Percentiles rank a stretch among this genome's conserved stretches.
phyloP scores from a whole-genome alignment of 2,888 invertebrate species.

The Drosophila infuscata region DNA sequence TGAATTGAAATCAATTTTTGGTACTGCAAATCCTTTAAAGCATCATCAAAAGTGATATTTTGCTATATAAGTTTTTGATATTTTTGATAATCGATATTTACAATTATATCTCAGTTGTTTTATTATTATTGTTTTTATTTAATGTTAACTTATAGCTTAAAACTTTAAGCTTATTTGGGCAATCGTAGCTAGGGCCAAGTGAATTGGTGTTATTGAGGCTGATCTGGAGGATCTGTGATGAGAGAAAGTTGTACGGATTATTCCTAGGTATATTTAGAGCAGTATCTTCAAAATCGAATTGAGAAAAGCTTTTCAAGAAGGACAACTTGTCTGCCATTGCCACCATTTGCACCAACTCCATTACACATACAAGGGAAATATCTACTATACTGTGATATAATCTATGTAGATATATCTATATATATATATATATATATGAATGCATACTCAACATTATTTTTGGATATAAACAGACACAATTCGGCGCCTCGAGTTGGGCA shows the following conservation, averaged over 20 bases:
- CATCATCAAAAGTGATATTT: neutral
- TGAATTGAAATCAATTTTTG: too few species aligned
- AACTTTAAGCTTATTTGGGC: too few species aligned
- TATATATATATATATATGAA: neutral
- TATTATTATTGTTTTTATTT: too few species aligned
- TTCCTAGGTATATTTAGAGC: neutral
- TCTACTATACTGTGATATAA: neutral
- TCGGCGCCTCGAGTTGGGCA: neutral
- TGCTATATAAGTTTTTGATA: neutral
- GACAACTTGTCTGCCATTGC: neutral
- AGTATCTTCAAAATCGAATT: neutral
- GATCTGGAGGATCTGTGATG: neutral
- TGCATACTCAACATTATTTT: neutral
- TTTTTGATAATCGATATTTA: neutral
- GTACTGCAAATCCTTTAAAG: neutral
- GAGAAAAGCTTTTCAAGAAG: neutral
- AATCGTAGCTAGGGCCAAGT: neutral
- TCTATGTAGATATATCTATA: neutral
- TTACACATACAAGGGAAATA: neutral
- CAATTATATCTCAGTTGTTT: too few species aligned
- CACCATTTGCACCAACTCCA: neutral
- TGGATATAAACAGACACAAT: too few species aligned
- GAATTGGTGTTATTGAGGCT: neutral
- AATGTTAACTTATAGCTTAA: too few species aligned
- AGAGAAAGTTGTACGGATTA: too few species aligned